Conservation (phyloP, 2,888 invertebrate genomes). For the Stegana nigrithorax region DNA sequence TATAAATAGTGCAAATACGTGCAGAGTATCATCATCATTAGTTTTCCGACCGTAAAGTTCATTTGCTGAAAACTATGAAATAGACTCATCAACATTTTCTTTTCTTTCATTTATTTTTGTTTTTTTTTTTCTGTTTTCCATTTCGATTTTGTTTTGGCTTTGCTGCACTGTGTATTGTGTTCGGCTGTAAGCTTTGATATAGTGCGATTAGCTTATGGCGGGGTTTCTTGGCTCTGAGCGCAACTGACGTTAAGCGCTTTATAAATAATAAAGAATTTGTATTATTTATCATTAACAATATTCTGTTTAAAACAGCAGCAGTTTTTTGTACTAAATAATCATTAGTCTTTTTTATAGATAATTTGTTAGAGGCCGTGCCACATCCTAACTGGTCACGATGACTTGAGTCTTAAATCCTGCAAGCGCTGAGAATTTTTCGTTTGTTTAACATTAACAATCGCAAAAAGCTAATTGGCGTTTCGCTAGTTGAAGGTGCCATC, state of each 20-base stretch:
- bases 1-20: conserved; percentile 62
- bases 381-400: no score
- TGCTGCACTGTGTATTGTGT: neutral
- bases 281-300: no score
- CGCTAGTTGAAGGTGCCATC: no score
- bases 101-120: neutral
- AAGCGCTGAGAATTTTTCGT: no score
- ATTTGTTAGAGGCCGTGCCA: no score
- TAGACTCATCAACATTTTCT: conserved; percentile 21
- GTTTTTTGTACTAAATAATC: no score
- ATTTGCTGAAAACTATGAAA: conserved; percentile 2
- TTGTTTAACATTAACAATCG: no score
- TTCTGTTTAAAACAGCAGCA: no score
- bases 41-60: conserved; percentile 41
- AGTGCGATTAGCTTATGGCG: conserved; percentile 27
- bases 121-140: neutral
- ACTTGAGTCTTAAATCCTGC: no score
- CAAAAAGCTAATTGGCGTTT: no score
- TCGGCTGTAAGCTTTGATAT: conserved; percentile 1
- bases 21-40: conserved; percentile 63
- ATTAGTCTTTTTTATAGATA: no score
- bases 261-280: no score
- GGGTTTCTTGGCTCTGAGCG: conserved; percentile 19
- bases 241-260: conserved; percentile 27
- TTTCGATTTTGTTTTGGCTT: neutral